Conservation (phyloP, 1,140 invertebrate species). For the Bombyx mori region ASM3026992v2 NC_085133.1:6683001-6683500, state of each 20-base stretch:
- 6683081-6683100: constrained; percentile 56
- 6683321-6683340: constrained; percentile 68
- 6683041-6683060: no score
- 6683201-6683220: constrained; percentile 43
- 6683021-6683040: no score
- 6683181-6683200: constrained; percentile 73
- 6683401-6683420: constrained; percentile 77
- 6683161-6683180: constrained; percentile 76
- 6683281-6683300: neutral
- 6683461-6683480: constrained; percentile 88
- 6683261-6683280: neutral
- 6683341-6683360: constrained; percentile 82
- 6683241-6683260: constrained; percentile 20
- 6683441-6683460: constrained; percentile 76
- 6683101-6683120: constrained; percentile 60
- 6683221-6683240: constrained; percentile 61
- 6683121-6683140: constrained; percentile 61
- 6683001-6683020: no score
- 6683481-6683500: constrained; percentile 84
- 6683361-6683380: constrained; percentile 79
- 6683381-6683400: constrained; percentile 88
- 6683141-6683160: constrained; percentile 81
- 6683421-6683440: constrained; percentile 82
- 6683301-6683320: neutral
- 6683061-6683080: constrained; percentile 60